Conservation (phyloP, 1,140 invertebrate genomes). For the Trichonephila inaurata region DNA sequence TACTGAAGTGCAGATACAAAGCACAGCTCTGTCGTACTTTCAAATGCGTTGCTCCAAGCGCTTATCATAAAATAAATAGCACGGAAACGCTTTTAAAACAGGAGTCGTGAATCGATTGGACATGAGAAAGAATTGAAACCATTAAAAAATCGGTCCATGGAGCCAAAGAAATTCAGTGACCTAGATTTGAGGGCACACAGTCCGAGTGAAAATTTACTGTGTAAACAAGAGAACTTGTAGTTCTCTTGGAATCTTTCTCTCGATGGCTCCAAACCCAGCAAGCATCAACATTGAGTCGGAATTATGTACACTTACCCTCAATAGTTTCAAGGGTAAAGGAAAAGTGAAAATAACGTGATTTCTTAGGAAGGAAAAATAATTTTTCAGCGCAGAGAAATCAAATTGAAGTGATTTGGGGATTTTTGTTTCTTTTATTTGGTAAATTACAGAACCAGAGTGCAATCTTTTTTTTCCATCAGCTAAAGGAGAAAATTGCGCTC, state of each 20-base stretch:
- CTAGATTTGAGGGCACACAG: conserved; percentile 67
- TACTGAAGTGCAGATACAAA: background rate
- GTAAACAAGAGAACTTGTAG: conserved; percentile 65
- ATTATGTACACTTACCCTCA: conserved; percentile 4
- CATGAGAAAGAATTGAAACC: conserved; percentile 47
- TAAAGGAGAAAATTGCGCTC: background rate
- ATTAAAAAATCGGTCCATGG: conserved; percentile 48
- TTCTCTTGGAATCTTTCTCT: conserved; percentile 41
- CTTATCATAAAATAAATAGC: conserved; percentile 55
- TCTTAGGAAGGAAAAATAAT: background rate
- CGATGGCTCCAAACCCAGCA: background rate
- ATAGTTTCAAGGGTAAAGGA: background rate
- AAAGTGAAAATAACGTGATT: background rate
- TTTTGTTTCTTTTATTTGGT: background rate
- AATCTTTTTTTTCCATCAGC: background rate
- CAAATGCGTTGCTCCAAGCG: conserved; percentile 26
- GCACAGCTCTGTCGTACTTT: background rate
- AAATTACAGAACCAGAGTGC: background rate
- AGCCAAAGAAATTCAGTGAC: conserved; percentile 72
- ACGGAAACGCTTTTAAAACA: background rate
- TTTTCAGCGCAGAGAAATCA: background rate
- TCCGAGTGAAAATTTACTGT: conserved; percentile 67
- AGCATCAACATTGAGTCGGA: conserved; percentile 38
- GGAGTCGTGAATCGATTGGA: conserved; percentile 37
- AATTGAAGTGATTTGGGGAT: background rate